Evolutionary conservation across 2,113 vertebrate genomes (phyloP).

Genomic region (Acinonyx jubatus): DNA sequence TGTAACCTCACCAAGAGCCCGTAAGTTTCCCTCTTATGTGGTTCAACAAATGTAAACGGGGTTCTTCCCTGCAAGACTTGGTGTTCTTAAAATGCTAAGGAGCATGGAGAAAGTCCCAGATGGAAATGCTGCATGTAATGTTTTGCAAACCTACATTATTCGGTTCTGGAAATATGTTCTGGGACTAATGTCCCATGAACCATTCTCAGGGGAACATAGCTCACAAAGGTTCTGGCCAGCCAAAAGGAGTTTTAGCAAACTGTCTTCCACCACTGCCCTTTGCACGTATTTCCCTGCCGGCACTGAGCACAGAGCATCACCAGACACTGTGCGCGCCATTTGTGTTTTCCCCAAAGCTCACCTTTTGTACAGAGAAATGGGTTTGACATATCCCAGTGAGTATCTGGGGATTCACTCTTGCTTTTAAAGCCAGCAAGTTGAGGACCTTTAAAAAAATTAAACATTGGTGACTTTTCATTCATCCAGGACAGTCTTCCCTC

Average conservation of each 20-base stretch:
- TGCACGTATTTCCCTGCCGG: neutral
- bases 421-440: neutral
- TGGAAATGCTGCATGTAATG: neutral
- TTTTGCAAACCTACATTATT: slow-evolving; percentile 16
- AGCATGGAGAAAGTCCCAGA: neutral
- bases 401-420: neutral
- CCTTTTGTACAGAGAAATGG: neutral
- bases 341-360: neutral
- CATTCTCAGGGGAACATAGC: neutral
- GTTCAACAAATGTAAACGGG: neutral
- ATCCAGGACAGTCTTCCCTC: neutral
- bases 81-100: neutral
- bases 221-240: neutral
- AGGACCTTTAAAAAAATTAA: neutral
- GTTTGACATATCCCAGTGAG: neutral
- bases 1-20: neutral
- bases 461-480: neutral
- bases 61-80: neutral
- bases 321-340: rapidly evolving
- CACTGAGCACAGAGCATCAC: no score
- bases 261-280: neutral
- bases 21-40: neutral
- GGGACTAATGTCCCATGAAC: neutral
- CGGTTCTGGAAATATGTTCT: neutral
- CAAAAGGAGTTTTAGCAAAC: neutral